Percentiles rank a stretch among this genome's conserved stretches.
Conservation (phyloP, 1,140 invertebrate genomes). For the Lepidurus packardi region DNA sequence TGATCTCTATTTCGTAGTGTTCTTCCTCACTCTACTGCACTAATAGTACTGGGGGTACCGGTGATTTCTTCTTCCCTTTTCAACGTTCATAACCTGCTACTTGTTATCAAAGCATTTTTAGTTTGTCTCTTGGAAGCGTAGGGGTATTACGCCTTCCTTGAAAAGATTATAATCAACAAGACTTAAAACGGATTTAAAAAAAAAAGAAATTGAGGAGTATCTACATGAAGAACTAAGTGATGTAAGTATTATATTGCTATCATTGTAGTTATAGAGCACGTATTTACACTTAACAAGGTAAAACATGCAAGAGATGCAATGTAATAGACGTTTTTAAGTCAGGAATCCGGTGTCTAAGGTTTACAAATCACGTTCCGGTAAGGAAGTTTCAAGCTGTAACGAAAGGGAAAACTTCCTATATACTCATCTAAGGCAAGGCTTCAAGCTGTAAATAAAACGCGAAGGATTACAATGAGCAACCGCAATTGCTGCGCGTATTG, state of each 20-base stretch:
- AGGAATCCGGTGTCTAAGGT: background rate
- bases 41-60: background rate
- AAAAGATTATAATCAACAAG: too few species aligned
- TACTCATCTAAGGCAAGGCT: slow-evolving; percentile 2
- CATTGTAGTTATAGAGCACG: background rate
- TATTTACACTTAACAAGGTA: background rate
- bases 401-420: background rate
- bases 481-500: slow-evolving; percentile 8
- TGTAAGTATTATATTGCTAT: too few species aligned
- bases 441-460: slow-evolving; percentile 18
- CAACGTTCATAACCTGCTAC: background rate
- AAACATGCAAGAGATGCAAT: background rate
- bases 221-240: too few species aligned
- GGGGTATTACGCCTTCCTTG: background rate
- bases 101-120: background rate
- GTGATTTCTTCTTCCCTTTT: background rate
- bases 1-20: background rate
- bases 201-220: too few species aligned
- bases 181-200: too few species aligned
- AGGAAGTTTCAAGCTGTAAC: slow-evolving; percentile 13
- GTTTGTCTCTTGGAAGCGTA: background rate
- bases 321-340: background rate
- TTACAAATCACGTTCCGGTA: slow-evolving; percentile 13
- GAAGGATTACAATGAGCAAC: slow-evolving; percentile 13
- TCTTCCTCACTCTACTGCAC: background rate